Base-by-base conservation (phyloP, 2,888 invertebrate genomes). In the Hedya salicella region DNA sequence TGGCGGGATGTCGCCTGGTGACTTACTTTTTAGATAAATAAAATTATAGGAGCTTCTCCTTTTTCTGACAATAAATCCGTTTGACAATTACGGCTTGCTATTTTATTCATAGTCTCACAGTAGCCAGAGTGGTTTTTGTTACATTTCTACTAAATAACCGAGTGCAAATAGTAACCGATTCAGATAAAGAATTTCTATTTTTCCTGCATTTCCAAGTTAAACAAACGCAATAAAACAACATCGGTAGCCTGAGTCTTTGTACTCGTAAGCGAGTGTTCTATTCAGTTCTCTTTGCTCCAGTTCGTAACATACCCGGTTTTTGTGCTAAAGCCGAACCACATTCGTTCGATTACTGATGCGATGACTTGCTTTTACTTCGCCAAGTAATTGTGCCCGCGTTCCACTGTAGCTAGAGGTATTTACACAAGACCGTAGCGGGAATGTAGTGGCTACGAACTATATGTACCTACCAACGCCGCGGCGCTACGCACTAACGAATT, bases 351-450 rank as follows among this genome's bases (percentile, higher is more conserved):
- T 88, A 86, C 83, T 79, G 79, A 80, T 91, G 91, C 79, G 79
- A 80, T 91, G 91, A 91, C 91, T 91, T 87, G 89, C 89, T 73
- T 86, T 89, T 79, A 76, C 77, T 77, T 80, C 79, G 78, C 78
- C 78, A 76, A 85, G 86, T 87, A 89, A 90, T 90, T 89, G 82
- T 86, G 87, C 84, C 80, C 78, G 78, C 77, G 68, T 49, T 60
- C 46, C 46, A 70, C 71, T 71, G 57, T 69, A 64, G 60, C 62
- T 62, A 62, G 60, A 56, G 56, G 60, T 63, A 68, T 68, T 59
- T 52, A 64, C 64, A 60, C 60, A 53, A 63, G 57, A 61, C 32
- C 66, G 66, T 66, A 66, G 66, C 66, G 66, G 53, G 60, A 60
- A 64, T 61, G 68, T 57, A 40, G 81, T 75, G 72, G 78, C 78